These are phyloP conservation scores for Anagrus nilaparvatae DNA, from an alignment of 1,140 invertebrate species.

Conservation along the genomic window DNA sequence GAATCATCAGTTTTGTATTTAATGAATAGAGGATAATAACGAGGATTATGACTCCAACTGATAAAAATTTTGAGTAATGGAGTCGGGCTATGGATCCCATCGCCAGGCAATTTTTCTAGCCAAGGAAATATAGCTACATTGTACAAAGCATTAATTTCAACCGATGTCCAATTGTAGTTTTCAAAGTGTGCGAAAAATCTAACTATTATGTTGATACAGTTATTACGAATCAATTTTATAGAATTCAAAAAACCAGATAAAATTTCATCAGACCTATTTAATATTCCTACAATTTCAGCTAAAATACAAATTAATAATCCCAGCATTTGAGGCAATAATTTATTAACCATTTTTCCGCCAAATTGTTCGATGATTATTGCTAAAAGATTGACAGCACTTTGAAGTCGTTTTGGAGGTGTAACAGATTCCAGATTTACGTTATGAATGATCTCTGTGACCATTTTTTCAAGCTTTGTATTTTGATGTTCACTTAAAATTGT, in stretches of 20 bases:
- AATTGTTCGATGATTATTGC: constrained; percentile 77
- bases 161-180: constrained; percentile 57
- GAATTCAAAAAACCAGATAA: constrained; percentile 51
- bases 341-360: constrained; percentile 58
- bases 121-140: constrained; percentile 72
- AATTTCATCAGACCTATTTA: constrained; percentile 45
- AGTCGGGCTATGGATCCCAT: constrained; percentile 76
- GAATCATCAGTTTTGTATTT: constrained; percentile 33
- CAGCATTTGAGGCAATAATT: constrained; percentile 58
- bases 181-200: constrained; percentile 75
- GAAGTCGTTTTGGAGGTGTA: constrained; percentile 60
- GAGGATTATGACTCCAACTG: constrained; percentile 65
- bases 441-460: constrained; percentile 39
- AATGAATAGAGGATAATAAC: constrained; percentile 61
- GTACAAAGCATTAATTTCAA: constrained; percentile 68
- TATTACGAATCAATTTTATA: constrained; percentile 58
- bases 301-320: constrained; percentile 63
- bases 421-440: constrained; percentile 50
- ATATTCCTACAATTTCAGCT: constrained; percentile 49
- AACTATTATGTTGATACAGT: constrained; percentile 48
- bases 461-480: constrained; percentile 30
- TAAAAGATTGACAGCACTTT: constrained; percentile 67
- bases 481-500: constrained; percentile 35
- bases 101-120: constrained; percentile 61
- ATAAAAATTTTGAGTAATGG: constrained; percentile 67